Conservation (phyloP, 2,888 invertebrate species). For the Phymatocera aterrima region DNA sequence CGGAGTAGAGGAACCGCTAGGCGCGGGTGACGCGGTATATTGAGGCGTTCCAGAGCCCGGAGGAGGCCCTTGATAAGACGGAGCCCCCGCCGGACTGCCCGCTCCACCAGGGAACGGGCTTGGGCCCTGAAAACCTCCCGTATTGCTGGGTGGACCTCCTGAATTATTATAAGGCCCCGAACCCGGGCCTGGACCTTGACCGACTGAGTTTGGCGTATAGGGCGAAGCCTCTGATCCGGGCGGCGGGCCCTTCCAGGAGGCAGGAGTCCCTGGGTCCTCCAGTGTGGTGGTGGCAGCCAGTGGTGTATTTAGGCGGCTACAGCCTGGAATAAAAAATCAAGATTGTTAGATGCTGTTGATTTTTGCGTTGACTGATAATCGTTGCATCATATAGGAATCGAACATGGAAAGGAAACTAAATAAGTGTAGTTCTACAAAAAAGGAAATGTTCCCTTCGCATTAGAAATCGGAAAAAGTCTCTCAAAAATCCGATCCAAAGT, state of each 20-base stretch:
- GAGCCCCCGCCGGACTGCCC: slow-evolving; percentile 85
- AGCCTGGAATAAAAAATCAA: slow-evolving; percentile 78
- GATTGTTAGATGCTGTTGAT: background rate
- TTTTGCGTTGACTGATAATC: too few species aligned
- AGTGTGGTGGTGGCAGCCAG: slow-evolving; percentile 80
- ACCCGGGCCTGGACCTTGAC: slow-evolving; percentile 76
- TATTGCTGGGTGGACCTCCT: slow-evolving; percentile 72
- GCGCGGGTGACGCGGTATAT: slow-evolving; percentile 91
- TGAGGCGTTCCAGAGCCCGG: slow-evolving; percentile 88
- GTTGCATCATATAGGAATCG: too few species aligned
- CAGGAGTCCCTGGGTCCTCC: slow-evolving; percentile 81
- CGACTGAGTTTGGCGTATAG: slow-evolving; percentile 80
- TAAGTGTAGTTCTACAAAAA: too few species aligned
- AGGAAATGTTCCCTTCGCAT: too few species aligned
- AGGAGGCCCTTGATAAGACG: slow-evolving; percentile 84
- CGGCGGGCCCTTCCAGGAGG: slow-evolving; percentile 88
- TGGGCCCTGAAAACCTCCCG: slow-evolving; percentile 80
- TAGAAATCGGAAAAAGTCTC: too few species aligned
- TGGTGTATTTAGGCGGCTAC: slow-evolving; percentile 83
- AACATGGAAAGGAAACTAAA: background rate
- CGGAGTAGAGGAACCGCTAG: slow-evolving; percentile 89
- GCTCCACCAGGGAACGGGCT: slow-evolving; percentile 80
- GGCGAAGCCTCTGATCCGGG: slow-evolving; percentile 82
- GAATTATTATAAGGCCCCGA: slow-evolving; percentile 76
- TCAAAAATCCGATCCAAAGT: too few species aligned